Conservation (phyloP, 2,888 invertebrate species). For the Diaprepes abbreviatus region DNA sequence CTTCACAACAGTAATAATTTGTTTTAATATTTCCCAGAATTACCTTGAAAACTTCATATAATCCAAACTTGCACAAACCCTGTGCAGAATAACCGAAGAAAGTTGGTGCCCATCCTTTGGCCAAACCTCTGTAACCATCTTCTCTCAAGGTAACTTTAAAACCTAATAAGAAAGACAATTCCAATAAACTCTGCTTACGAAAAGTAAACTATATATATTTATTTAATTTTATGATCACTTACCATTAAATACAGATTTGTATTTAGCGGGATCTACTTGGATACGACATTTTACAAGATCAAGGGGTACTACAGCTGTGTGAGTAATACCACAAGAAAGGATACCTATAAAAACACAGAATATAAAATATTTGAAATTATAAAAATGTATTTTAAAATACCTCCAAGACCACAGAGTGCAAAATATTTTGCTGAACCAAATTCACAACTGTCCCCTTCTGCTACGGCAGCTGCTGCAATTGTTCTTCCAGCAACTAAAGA, state of each 20-base stretch:
- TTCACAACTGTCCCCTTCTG: constrained; percentile 74
- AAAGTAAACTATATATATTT: too few relatives aligned
- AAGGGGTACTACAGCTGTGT: constrained; percentile 94
- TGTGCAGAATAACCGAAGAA: constrained; percentile 96
- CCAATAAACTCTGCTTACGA: too few relatives aligned
- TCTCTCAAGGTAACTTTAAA: constrained; percentile 89
- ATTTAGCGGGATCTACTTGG: constrained; percentile 94
- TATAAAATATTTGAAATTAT: too few relatives aligned
- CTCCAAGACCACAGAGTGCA: constrained; percentile 76
- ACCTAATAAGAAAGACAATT: constrained; percentile 67
- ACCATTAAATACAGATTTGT: constrained; percentile 89
- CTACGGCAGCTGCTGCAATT: constrained; percentile 60
- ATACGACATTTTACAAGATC: constrained; percentile 97
- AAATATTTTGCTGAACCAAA: constrained; percentile 94
- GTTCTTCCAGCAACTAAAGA: constrained; percentile 63
- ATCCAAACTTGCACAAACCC: constrained; percentile 97
- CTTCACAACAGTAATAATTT: too few relatives aligned
- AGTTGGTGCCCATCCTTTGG: constrained; percentile 98
- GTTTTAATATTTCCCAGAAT: too few relatives aligned
- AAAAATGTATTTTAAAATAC: constrained; percentile 16
- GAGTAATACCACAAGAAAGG: constrained; percentile 85
- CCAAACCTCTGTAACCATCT: constrained; percentile 88
- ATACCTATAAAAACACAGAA: constrained; percentile 61
- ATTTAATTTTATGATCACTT: neutral
- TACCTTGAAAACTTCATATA: constrained; percentile 85